A percentile compares a stretch with the other conserved stretches of the same genome.
These are phyloP conservation scores for Boulengeromyrus knoepffleri DNA, from an alignment of 2,113 vertebrate genomes.

Conservation along the genomic window DNA sequence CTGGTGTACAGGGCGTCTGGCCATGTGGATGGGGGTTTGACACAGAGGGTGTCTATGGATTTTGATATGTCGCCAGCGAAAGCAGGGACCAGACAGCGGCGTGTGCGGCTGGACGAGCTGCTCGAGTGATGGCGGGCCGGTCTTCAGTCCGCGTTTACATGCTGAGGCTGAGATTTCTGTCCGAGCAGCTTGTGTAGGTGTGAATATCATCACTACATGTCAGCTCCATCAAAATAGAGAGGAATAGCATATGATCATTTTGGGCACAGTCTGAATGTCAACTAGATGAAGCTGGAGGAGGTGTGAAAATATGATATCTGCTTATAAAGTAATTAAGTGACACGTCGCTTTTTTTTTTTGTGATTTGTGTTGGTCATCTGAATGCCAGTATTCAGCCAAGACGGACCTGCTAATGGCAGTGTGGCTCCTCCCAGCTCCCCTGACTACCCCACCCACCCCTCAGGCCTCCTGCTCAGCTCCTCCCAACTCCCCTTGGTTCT, in stretches of 20 bases:
- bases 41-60: background rate
- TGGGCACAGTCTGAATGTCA: background rate
- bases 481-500: background rate
- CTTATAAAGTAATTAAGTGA: background rate
- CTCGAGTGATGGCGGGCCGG: background rate
- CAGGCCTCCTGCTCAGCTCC: background rate
- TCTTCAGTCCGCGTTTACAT: background rate
- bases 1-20: background rate
- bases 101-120: background rate
- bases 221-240: background rate
- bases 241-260: background rate
- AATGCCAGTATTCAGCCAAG: background rate
- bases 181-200: background rate
- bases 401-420: background rate
- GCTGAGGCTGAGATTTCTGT: background rate
- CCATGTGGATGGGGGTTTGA: background rate
- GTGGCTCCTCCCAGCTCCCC: background rate
- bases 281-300: background rate
- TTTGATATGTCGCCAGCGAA: background rate
- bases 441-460: too few relatives aligned
- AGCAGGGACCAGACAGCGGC: background rate
- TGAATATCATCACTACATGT: background rate
- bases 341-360: background rate
- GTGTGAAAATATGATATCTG: slow-evolving; percentile 2
- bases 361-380: background rate